phyloP scores from a whole-genome alignment of 2,113 vertebrate species.

The Tragelaphus buxtoni region DNA sequence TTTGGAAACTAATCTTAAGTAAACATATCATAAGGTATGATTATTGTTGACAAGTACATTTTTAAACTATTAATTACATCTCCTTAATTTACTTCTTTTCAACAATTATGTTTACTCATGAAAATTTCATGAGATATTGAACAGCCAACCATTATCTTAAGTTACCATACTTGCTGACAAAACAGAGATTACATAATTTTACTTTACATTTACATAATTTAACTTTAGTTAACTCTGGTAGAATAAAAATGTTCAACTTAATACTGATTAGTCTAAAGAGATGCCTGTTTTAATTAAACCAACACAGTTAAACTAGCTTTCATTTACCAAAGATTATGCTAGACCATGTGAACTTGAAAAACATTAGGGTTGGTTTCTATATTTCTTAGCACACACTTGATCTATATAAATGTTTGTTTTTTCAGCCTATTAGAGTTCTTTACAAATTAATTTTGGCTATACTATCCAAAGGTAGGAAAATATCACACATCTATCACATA shows the following conservation, averaged over 20 bases:
- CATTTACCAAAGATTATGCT: neutral
- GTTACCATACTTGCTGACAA: neutral
- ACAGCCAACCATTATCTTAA: neutral
- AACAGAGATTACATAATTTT: neutral
- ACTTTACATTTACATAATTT: neutral
- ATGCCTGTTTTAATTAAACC: neutral
- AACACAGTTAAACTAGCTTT: neutral
- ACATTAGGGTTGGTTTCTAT: neutral
- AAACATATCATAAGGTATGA: neutral
- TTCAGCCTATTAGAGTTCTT: neutral
- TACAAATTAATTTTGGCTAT: neutral
- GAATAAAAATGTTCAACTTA: neutral
- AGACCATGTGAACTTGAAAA: neutral
- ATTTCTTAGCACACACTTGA: neutral
- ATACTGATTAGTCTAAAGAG: neutral
- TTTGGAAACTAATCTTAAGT: neutral
- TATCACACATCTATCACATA: neutral
- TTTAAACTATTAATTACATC: neutral
- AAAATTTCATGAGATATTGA: neutral
- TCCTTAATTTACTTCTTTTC: neutral
- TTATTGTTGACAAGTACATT: neutral
- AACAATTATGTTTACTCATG: neutral
- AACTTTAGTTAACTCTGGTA: neutral
- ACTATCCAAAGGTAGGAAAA: neutral
- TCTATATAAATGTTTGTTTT: neutral